Base-by-base conservation (phyloP, 1,140 invertebrate genomes). In the Drosophila pseudoananassae region DNA sequence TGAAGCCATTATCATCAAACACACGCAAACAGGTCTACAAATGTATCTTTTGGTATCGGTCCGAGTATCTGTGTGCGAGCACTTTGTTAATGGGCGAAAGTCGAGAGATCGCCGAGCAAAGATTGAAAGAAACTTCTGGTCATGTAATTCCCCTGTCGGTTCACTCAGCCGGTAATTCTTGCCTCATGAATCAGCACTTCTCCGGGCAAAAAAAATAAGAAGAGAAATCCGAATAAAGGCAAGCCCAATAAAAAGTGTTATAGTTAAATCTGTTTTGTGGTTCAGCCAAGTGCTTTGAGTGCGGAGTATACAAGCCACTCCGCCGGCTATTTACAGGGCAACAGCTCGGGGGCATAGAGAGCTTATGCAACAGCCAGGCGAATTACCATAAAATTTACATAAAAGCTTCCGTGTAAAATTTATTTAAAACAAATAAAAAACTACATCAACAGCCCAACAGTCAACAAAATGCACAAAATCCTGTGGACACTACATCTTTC, bases 371-470 rank as follows among this genome's bases (percentile, higher is more conserved):
- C 33, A 36, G 54, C 53, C 55, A 36, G 20, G 55, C 75, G 65
- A 87, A 88, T 87, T 88, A 82, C 78, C 85, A 90, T 90, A 90
- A 81, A 81, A 90, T 90, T 81, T 85, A 79, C 85, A 90, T 90
- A 85, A 90, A 79, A 90, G 75, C 75, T 85, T 82, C 75, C 80
- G 78, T 90, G 76, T 85, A 82, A 76, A 85, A 90, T 90, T 90
- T 90, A 90, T 85, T 90, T 90, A 85, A 82, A 90, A 90, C 58
- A 78, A 84, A 84, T 83, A 83, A 65, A 71, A 85, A 71, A 36
- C 40, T 43, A 43, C 40, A 43, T 15, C 68, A 31, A 47, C 58
- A 33, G 58, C 60, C 47, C 55, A 52, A 33, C 74, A 27, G 59
- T 49, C 43, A 43, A 43, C 47, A 69, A 78, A 66, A 50, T 78